phyloP scores from a whole-genome alignment of 2,888 invertebrate species.

The Adineta ricciae region DNA sequence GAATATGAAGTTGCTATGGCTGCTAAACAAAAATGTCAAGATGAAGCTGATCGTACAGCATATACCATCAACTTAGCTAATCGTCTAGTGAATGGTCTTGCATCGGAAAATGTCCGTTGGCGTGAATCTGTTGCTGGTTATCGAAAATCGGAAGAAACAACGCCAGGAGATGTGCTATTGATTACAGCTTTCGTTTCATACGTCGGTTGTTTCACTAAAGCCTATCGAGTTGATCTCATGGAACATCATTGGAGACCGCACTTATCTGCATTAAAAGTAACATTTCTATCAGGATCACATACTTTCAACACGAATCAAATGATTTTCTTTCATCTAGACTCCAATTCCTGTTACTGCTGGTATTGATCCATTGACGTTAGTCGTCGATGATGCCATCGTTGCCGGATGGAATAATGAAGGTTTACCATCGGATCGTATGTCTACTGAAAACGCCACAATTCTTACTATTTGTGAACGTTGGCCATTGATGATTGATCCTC shows the following conservation, averaged over 20 bases:
- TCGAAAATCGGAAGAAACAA: constrained; percentile 45
- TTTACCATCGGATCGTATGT: constrained; percentile 73
- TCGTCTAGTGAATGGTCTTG: constrained; percentile 80
- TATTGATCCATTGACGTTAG: constrained; percentile 60
- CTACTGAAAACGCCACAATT: constrained; percentile 80
- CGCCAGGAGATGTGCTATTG: constrained; percentile 74
- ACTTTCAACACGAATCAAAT: no score
- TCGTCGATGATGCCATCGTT: constrained; percentile 34
- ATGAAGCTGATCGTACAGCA: neutral
- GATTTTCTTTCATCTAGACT: neutral
- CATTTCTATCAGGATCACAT: no score
- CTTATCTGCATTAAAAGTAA: neutral
- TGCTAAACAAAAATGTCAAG: constrained; percentile 72
- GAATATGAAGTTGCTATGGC: constrained; percentile 82
- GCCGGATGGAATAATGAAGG: constrained; percentile 54
- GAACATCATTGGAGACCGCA: neutral
- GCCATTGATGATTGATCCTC: constrained; percentile 80
- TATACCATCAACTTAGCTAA: constrained; percentile 64
- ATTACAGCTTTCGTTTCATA: constrained; percentile 77
- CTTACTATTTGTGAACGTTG: constrained; percentile 65
- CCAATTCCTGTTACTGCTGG: constrained; percentile 75
- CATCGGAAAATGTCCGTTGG: constrained; percentile 91
- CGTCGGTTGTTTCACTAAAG: constrained; percentile 73
- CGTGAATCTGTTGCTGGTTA: constrained; percentile 58
- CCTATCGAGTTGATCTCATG: constrained; percentile 56